Percentiles rank a stretch among this genome's conserved stretches.
These are phyloP conservation scores for Ennomos fuscantarius DNA, from an alignment of 2,888 invertebrate genomes.

Conservation along the genomic window DNA sequence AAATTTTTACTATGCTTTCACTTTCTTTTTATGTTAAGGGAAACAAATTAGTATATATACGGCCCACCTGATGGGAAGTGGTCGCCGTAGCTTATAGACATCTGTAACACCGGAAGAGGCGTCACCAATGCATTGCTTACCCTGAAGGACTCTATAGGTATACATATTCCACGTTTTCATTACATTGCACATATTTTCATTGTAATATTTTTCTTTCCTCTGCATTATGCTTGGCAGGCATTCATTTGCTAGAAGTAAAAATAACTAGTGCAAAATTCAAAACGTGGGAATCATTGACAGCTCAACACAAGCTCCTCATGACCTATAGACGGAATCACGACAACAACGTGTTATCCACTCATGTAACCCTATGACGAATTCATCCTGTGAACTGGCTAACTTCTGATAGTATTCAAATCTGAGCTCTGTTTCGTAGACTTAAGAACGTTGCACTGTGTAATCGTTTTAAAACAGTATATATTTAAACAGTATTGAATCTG, in stretches of 20 bases:
- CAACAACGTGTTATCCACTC: conserved; percentile 69
- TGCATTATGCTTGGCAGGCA: too few species aligned
- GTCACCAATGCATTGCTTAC: too few species aligned
- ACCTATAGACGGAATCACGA: conserved; percentile 69
- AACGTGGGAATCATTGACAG: conserved; percentile 40
- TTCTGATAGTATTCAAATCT: conserved; percentile 37
- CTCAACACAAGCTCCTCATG: conserved; percentile 42
- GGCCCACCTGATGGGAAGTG: too few species aligned
- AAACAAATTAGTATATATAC: too few species aligned
- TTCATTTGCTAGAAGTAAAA: not conserved
- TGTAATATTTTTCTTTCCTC: too few species aligned
- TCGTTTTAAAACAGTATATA: not conserved
- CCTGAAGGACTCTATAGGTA: too few species aligned
- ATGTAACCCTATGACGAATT: conserved; percentile 72
- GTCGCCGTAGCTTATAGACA: too few species aligned
- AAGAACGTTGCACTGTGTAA: conserved; percentile 41
- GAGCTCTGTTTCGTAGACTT: conserved; percentile 45
- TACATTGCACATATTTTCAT: too few species aligned
- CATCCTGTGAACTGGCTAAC: conserved; percentile 52
- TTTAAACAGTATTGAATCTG: conserved; percentile 2
- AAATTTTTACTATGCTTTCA: too few species aligned
- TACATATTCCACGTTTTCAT: too few species aligned
- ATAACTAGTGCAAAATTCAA: not conserved
- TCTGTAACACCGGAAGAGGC: too few species aligned
- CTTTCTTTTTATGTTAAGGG: too few species aligned